phyloP scores from a whole-genome alignment of 2,113 vertebrate genomes.

The Choloepus hoffmanni region DNA sequence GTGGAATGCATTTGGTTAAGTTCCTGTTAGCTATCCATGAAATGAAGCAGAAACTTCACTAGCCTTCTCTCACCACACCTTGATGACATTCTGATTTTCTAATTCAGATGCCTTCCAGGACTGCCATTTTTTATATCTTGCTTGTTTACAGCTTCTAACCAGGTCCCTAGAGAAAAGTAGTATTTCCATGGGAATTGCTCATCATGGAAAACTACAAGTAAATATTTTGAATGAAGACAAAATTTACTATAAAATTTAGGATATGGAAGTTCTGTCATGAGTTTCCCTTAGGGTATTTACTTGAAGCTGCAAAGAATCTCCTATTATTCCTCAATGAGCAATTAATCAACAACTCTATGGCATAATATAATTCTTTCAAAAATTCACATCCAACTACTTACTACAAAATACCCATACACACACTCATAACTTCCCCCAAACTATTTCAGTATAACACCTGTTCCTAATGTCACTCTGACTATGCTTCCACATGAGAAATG shows the following conservation, averaged over 20 bases:
- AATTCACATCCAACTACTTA: background rate
- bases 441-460: background rate
- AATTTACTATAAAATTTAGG: background rate
- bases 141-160: conserved; percentile 21
- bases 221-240: background rate
- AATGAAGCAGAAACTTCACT: background rate
- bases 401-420: background rate
- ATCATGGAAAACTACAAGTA: background rate
- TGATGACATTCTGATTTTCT: background rate
- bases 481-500: background rate
- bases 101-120: background rate
- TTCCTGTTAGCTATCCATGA: background rate
- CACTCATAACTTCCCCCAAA: background rate
- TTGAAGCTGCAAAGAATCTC: background rate
- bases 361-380: conserved; percentile 28
- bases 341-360: background rate
- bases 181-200: conserved; percentile 17
- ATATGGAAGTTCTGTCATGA: background rate
- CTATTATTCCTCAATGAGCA: background rate
- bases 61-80: background rate
- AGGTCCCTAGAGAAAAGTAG: background rate
- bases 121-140: background rate
- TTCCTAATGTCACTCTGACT: background rate
- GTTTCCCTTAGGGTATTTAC: background rate
- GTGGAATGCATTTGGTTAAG: background rate